Evolutionary conservation across 2,113 vertebrate genomes (phyloP), one percentile per base, ranked within the genome.

Genomic region (Gobiocypris rarus): DNA sequence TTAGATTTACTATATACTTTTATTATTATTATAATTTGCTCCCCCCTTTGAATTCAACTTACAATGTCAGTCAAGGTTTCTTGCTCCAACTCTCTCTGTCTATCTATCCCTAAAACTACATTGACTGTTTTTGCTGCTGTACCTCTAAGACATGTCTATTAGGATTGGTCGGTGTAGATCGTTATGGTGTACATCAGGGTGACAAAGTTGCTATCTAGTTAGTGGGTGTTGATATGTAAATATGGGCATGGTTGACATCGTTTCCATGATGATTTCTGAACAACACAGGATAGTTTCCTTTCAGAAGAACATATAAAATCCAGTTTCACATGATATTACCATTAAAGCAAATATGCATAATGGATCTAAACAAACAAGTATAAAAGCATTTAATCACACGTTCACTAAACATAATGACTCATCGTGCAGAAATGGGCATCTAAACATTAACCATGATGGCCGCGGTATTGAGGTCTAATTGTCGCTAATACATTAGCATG

Each of bases 401-500:
- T 13, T 58, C 52, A 41, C 9, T 31, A 59, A 56, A 59, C 31
- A 59, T 59, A 13, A 43, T 43, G 54, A 77, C 31, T 59, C 54
- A 24, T 0, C 43, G n/a, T 43, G 76, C 38, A 11, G 34, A 43
- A 78, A 63, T 63, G n/a, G 5, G 14, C 56, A 28, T 61, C 56
- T 26, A 43, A 45, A 43, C 76, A 61, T 61, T 61, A 61, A 78
- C 56, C 76, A 26, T 22, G 11, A 43, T 61, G 76, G 63, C 56
- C 8, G 3, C 1, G 34, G 34, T 38, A 78, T 43, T 63, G n/a
- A 28, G 41, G 17, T 67, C 41, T 80, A 80, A 80, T 80, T 34
- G 77, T 48, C 8, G 73, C 48, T 75, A 52, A 74, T 41, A 31
- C 83, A 41, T 48, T 83, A 28, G 76, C 52, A 50, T 78, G 48